phyloP scores from a whole-genome alignment of 2,888 invertebrate genomes.

The Pristionchus maxplancki region DNA sequence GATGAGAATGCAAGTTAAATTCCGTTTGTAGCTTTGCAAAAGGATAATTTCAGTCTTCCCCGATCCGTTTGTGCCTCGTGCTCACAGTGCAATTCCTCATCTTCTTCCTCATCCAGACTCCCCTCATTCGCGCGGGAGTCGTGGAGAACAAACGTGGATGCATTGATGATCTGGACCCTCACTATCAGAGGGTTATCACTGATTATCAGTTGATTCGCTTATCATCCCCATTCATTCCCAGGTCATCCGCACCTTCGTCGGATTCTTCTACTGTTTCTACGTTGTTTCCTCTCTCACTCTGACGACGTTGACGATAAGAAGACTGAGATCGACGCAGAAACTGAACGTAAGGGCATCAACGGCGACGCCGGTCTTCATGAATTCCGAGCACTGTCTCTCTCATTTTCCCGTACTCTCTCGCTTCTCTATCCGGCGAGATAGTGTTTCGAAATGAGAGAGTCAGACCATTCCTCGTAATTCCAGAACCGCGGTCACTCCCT shows the following conservation, averaged over 20 bases:
- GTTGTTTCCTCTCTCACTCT: background rate
- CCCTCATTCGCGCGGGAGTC: background rate
- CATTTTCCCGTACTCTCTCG: too few relatives aligned
- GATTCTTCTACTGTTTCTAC: background rate
- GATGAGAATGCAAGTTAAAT: background rate
- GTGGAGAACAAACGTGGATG: background rate
- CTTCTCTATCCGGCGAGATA: too few relatives aligned
- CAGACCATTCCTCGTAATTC: background rate
- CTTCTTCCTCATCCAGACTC: background rate
- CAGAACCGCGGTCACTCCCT: background rate
- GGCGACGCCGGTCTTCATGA: too few relatives aligned
- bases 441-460: too few relatives aligned
- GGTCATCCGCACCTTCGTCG: background rate
- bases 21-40: background rate
- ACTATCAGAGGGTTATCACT: background rate
- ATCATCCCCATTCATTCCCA: background rate
- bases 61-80: background rate
- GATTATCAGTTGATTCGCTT: background rate
- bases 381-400: too few relatives aligned
- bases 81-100: background rate
- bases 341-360: background rate
- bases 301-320: background rate
- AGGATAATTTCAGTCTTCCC: background rate
- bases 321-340: background rate
- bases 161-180: background rate